Base-by-base conservation (phyloP, 2,888 invertebrate species). In the Pristionchus entomophagus region DNA sequence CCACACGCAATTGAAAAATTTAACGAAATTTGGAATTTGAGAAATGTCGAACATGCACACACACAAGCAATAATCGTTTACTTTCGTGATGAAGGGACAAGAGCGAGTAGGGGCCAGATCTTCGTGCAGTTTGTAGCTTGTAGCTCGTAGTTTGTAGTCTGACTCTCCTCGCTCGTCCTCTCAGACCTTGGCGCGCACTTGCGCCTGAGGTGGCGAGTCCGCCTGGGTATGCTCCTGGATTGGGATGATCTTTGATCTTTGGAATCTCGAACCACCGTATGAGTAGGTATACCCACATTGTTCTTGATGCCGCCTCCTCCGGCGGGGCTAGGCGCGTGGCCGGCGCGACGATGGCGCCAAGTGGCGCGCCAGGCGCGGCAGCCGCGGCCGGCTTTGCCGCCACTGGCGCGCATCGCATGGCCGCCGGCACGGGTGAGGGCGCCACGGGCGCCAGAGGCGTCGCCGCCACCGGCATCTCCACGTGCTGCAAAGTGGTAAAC, bases 61-160 rank as follows among this genome's bases (percentile, higher is more conserved):
- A 78, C 14, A 1, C 38, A 32, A 78, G 49, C 51, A 78, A 78
- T 69, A 69, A 69, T 69, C 65, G 65, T 69, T 69, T 69, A 69
- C 38, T 69, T 38, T 69, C 65, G 32, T 38, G 38, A 69, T 38
- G 65, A 69, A 35, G 38, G 32, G 22, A 22, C 65, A 6, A 22
- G 65, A 32, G n/a, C 56, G 26, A 51, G n/a, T 22, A 56, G 6
- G 6, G 56, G 56, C n/a, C 56, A 56, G n/a, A n/a, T n/a, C n/a
- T n/a, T n/a, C n/a, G n/a, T n/a, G n/a, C n/a, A n/a, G n/a, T n/a
- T 56, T 56, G 56, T 56, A 32, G 35, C 19, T 17, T 65, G 26
- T 29, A 29, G 12, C 12, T 65, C 32, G 65, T n/a, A n/a, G n/a
- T 65, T 35, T 32, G 35, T 17, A 32, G 32, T 65, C 12, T 59